Percentiles rank a stretch among this genome's conserved stretches.
Conservation (phyloP, 2,888 invertebrate species). For the Andrena haemorrhoa region DNA sequence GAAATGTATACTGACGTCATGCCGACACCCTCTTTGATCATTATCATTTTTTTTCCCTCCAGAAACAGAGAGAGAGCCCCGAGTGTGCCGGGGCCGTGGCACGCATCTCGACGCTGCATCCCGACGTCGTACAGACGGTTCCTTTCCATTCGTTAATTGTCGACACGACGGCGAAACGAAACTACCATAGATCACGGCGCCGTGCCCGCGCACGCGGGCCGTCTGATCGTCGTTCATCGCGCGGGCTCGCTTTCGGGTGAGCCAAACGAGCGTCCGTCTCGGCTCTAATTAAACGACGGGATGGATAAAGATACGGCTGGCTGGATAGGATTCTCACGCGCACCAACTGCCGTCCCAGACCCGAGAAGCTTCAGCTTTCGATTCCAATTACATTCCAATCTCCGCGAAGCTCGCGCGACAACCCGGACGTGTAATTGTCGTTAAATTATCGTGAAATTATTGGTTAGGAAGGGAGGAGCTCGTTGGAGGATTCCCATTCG, state of each 20-base stretch:
- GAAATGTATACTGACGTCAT: constrained; percentile 72
- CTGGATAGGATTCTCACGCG: constrained; percentile 6
- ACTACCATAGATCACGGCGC: constrained; percentile 6
- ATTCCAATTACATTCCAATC: constrained; percentile 41
- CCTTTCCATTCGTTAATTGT: constrained; percentile 46
- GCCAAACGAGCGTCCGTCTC: background rate
- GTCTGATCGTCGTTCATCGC: background rate
- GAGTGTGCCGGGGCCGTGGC: constrained; percentile 59
- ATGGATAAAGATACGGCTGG: background rate
- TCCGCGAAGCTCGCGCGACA: background rate
- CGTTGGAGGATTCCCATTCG: background rate
- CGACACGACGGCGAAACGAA: constrained; percentile 38
- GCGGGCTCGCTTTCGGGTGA: background rate
- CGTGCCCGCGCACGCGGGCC: background rate
- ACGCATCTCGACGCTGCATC: constrained; percentile 43
- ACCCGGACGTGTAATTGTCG: background rate
- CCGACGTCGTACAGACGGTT: constrained; percentile 37
- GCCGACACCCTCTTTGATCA: constrained; percentile 75
- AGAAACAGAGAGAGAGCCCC: background rate
- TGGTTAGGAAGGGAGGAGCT: background rate
- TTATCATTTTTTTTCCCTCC: constrained; percentile 70
- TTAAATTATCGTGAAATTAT: constrained; percentile 19
- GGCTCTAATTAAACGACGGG: constrained; percentile 6
- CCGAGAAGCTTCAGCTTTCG: constrained; percentile 1
- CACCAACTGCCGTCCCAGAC: constrained; percentile 1